phyloP scores from a whole-genome alignment of 1,140 invertebrate genomes.

The Dryas iulia region DNA sequence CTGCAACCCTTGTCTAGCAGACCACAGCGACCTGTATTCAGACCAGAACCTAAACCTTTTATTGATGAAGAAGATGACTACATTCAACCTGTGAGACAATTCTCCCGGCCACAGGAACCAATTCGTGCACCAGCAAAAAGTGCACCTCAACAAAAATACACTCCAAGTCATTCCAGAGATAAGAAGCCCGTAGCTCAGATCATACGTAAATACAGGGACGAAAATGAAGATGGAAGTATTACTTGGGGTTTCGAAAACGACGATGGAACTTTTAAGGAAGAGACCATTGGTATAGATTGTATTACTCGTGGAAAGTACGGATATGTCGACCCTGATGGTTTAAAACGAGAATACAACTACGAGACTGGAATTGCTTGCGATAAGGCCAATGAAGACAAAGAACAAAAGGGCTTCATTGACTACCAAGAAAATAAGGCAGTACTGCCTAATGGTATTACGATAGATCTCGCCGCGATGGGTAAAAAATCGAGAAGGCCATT shows the following conservation, averaged over 20 bases:
- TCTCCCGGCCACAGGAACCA: conserved; percentile 67
- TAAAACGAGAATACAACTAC: conserved; percentile 86
- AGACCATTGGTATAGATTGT: conserved; percentile 89
- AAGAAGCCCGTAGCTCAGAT: conserved; percentile 88
- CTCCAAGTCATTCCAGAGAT: conserved; percentile 60
- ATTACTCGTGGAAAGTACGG: conserved; percentile 91
- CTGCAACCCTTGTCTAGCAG: conserved; percentile 73
- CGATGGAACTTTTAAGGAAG: conserved; percentile 89
- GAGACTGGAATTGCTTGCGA: conserved; percentile 86
- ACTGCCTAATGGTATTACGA: conserved; percentile 85
- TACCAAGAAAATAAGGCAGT: conserved; percentile 87
- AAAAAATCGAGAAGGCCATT: conserved; percentile 85
- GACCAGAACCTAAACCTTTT: conserved; percentile 68
- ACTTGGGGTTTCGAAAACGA: conserved; percentile 94
- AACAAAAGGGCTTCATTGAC: conserved; percentile 84
- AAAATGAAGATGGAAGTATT: conserved; percentile 90
- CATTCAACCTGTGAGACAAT: conserved; percentile 72
- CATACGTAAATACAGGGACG: conserved; percentile 87
- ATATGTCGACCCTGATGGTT: conserved; percentile 90
- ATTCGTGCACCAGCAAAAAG: conserved; percentile 69
- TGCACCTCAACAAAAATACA: conserved; percentile 63
- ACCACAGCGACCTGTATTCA: conserved; percentile 75
- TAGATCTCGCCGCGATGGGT: conserved; percentile 85
- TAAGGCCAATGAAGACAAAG: conserved; percentile 81
- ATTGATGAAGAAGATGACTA: conserved; percentile 64